These are phyloP conservation scores for Papilio demoleus DNA, from an alignment of 2,888 invertebrate species.

Conservation along the genomic window DNA sequence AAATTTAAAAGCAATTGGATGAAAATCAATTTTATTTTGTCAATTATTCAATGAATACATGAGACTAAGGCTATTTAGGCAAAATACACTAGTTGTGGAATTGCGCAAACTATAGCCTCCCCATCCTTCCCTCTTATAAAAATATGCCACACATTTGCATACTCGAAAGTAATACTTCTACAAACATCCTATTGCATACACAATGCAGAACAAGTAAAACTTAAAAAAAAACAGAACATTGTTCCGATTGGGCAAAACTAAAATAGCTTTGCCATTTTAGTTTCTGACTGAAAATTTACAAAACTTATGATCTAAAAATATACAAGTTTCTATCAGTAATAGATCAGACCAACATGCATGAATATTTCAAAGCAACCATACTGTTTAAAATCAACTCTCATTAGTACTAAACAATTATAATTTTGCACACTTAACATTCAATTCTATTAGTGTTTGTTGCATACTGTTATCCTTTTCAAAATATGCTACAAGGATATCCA, in stretches of 20 bases:
- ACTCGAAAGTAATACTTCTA: slow-evolving; percentile 7
- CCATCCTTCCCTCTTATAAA: neutral
- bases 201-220: slow-evolving; percentile 5
- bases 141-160: too few species aligned
- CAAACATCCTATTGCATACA: slow-evolving; percentile 4
- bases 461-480: neutral
- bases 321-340: neutral
- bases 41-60: slow-evolving; percentile 7
- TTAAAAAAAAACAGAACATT: slow-evolving; percentile 22
- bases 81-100: neutral
- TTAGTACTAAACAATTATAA: neutral
- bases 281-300: slow-evolving; percentile 5
- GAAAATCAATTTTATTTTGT: slow-evolving; percentile 51
- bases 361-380: neutral
- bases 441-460: too few species aligned
- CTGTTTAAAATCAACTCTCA: neutral
- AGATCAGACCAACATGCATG: neutral
- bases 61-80: neutral
- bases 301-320: slow-evolving; percentile 36
- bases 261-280: slow-evolving; percentile 37
- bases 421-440: neutral
- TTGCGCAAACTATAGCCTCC: neutral
- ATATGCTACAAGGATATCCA: neutral
- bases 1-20: slow-evolving; percentile 72
- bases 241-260: slow-evolving; percentile 16